phyloP scores from a whole-genome alignment of 92 coral and sea anemone species.

The Nematostella vectensis region DNA sequence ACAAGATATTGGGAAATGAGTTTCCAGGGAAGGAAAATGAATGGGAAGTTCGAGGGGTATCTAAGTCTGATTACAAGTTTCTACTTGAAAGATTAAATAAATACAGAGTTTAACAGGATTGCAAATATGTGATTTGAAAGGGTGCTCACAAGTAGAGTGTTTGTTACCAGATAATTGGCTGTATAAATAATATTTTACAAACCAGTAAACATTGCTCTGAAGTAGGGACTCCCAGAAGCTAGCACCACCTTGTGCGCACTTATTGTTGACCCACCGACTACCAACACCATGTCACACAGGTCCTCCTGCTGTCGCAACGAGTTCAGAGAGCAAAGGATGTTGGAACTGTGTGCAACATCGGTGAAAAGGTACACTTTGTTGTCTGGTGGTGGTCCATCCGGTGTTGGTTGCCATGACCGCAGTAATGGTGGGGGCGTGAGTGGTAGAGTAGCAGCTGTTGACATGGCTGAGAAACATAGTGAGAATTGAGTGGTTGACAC shows the following conservation, averaged over 20 bases:
- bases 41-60: too few species aligned
- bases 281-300: conserved; percentile 75
- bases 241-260: conserved; percentile 80
- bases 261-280: conserved; percentile 58
- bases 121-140: too few species aligned
- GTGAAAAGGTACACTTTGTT: conserved; percentile 32
- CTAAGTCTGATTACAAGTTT: too few species aligned
- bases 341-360: conserved; percentile 82
- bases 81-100: too few species aligned
- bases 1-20: too few species aligned
- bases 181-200: conserved; percentile 3
- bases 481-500: background rate
- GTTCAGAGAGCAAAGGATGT: conserved; percentile 53
- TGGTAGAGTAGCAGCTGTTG: background rate
- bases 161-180: background rate
- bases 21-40: too few species aligned
- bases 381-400: conserved; percentile 15
- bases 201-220: conserved; percentile 99
- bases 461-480: background rate
- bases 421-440: conserved; percentile 1
- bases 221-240: conserved; percentile 92
- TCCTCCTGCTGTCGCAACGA: conserved; percentile 80
- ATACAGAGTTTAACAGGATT: too few species aligned
- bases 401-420: conserved; percentile 9
- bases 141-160: too few species aligned